Evolutionary conservation across 2,113 vertebrate species (phyloP), one percentile per base, ranked within the genome.

Genomic region (Serinus canaria): DNA sequence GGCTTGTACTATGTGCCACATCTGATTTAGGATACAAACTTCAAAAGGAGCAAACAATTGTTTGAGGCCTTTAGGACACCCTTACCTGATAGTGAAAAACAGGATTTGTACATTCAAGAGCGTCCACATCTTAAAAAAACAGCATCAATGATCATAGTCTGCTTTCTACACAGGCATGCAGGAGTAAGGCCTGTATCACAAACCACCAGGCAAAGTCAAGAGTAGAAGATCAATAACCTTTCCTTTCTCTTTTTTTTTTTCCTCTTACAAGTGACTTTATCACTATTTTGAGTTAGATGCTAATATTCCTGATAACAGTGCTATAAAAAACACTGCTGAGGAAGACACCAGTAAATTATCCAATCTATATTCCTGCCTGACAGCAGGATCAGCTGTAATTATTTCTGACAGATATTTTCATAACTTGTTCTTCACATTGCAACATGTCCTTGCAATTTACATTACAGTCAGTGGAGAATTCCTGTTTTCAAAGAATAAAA

Each of bases 361-460:
- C 55, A 74, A 59, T 84, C 81, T 77, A 28, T 87, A 77, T 33
- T 83, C 59, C 41, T 56, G 28, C 46, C 73, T 0, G 1, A 80
- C 33, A 83, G 63, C 46, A 89, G 63, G 63, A 92, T 89, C 59
- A 64, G 76, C 72, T 60, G 44, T 86, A 92, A 86, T 92, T 89
- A 91, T 35, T 89, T 89, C 76, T 89, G 87, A 80, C 87, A 91
- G 67, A 19, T 81, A 74, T 91, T 94, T 87, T 89, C 78, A 60
- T 69, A 92, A 92, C n/a, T 68, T 73, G 21, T 44, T 89, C 55
- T 77, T 89, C 76, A 66, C 50, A 66, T 60, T 33, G 33, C 49
- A 94, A 83, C 46, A 66, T 83, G 84, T 8, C 49, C 63, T 86
- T 96, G 87, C 37, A 70, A 95, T 91, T 91, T 83, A 46, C 25